A percentile compares a stretch with the other conserved stretches of the same genome.
Conservation (phyloP, 2,888 invertebrate species). For the Aporophyla nigra region DNA sequence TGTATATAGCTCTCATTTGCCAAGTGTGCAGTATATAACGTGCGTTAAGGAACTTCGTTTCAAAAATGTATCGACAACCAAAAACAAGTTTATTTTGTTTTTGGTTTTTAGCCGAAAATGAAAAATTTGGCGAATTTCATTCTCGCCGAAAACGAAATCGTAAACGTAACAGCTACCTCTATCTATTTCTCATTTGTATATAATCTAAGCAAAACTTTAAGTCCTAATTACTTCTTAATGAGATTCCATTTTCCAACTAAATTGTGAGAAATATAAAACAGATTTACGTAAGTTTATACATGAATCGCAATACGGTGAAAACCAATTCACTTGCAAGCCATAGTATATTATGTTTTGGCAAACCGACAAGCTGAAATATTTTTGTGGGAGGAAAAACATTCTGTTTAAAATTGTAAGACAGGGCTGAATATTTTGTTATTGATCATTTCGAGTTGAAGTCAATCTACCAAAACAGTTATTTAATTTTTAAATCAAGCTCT, state of each 20-base stretch:
- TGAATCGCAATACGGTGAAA: neutral
- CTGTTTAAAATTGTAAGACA: neutral
- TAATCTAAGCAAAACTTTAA: neutral
- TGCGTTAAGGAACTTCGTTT: too few relatives aligned
- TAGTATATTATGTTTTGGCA: constrained; percentile 26
- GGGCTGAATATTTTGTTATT: neutral
- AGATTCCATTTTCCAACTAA: neutral
- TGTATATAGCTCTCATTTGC: too few relatives aligned
- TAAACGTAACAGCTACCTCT: neutral
- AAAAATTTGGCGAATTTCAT: neutral
- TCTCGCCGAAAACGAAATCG: neutral
- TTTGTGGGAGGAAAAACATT: neutral
- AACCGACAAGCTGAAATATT: neutral
- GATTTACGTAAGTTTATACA: neutral
- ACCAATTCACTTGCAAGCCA: constrained; percentile 15
- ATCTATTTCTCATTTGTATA: neutral
- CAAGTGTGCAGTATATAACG: too few relatives aligned
- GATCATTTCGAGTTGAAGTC: too few relatives aligned
- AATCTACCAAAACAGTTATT: neutral
- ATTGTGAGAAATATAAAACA: neutral
- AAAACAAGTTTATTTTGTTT: neutral
- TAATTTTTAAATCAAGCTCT: neutral
- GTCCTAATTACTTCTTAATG: neutral
- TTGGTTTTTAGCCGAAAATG: too few relatives aligned
- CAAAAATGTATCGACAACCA: neutral